Conservation (phyloP, 2,113 vertebrate genomes). For the Pseudorasbora parva region DNA sequence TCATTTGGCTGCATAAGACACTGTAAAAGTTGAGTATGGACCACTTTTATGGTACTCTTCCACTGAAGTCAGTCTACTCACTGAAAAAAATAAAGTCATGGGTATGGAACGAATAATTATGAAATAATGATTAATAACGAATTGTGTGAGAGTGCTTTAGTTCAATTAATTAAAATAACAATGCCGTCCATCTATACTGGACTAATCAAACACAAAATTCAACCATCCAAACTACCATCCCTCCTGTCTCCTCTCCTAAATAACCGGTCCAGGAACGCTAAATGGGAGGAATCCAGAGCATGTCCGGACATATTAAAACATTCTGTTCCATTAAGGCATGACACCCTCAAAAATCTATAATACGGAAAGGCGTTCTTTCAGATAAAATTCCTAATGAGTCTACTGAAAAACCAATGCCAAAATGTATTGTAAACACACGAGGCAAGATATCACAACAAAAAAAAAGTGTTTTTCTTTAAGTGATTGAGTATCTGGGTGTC, state of each 20-base stretch:
- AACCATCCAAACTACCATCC: background rate
- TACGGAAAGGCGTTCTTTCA: background rate
- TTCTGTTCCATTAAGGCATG: constrained; percentile 5
- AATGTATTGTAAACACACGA: background rate
- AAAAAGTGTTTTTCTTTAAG: background rate
- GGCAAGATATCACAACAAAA: background rate
- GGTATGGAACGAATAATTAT: background rate
- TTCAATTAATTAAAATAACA: background rate
- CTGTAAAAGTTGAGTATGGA: background rate
- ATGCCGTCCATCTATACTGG: background rate
- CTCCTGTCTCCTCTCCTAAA: background rate
- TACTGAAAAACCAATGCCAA: background rate
- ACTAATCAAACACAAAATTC: constrained; percentile 14
- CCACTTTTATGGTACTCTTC: background rate
- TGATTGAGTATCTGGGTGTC: background rate
- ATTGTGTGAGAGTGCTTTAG: background rate
- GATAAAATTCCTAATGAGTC: background rate
- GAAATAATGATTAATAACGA: background rate
- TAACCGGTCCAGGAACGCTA: background rate
- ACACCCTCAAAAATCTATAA: background rate
- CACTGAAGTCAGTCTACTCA: background rate
- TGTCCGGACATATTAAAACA: constrained; percentile 37
- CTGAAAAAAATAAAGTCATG: background rate
- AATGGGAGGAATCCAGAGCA: constrained; percentile 21
- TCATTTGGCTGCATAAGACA: background rate